Evolutionary conservation across 30 jellyfish, hydroid and myxozoan genomes (phyloP).

Genomic region (Hydra vulgaris): DNA sequence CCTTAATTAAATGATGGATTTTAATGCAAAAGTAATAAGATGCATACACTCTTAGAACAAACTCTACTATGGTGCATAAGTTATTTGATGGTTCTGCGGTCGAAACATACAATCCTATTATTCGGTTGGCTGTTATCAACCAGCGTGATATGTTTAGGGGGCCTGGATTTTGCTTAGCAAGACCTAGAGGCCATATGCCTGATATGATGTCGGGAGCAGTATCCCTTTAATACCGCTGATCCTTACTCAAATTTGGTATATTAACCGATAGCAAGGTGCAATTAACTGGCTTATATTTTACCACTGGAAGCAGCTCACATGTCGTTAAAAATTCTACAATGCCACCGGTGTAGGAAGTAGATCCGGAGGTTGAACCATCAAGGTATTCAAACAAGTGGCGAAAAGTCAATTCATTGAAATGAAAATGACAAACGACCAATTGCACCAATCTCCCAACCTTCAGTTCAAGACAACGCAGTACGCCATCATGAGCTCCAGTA

Average conservation of each 20-base stretch:
- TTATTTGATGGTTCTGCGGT: not conserved
- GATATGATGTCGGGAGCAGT: not conserved
- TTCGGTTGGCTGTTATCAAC: not conserved
- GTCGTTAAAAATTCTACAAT: not conserved
- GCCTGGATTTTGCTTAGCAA: not conserved
- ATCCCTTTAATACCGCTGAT: not conserved
- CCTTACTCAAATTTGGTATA: not conserved
- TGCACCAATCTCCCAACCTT: not conserved
- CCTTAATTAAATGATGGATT: not conserved
- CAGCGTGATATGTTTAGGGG: not conserved
- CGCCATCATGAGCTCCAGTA: not conserved
- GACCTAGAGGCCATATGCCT: not conserved
- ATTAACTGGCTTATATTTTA: not conserved
- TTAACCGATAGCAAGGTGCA: not conserved
- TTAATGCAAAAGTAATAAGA: not conserved
- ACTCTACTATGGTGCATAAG: not conserved
- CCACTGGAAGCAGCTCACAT: not conserved
- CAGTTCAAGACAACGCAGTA: not conserved
- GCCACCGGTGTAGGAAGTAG: not conserved
- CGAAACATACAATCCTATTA: not conserved
- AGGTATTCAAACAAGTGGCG: not conserved
- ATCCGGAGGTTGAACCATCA: not conserved
- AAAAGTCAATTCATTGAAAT: not conserved
- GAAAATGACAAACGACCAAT: not conserved
- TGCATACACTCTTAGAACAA: not conserved